Conservation (phyloP, 1,140 invertebrate genomes). For the Drosophila bipectinata region DNA sequence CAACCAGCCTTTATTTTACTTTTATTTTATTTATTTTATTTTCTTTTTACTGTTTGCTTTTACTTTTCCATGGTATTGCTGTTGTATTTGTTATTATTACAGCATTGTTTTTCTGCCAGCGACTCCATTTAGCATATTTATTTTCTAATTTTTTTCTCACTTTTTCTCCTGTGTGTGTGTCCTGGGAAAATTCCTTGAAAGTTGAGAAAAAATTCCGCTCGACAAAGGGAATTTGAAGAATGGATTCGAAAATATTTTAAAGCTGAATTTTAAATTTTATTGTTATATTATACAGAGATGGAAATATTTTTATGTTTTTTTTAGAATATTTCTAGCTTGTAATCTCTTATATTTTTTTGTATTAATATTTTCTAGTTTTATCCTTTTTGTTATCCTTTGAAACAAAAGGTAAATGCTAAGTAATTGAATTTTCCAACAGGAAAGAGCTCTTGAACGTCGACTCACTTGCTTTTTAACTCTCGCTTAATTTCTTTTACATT, state of each 20-base stretch:
- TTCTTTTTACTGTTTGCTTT: not conserved
- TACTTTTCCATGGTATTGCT: not conserved
- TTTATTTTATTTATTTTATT: slow-evolving; percentile 3
- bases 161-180: not conserved
- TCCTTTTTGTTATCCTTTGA: too few species aligned
- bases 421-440: not conserved
- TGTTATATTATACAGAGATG: too few species aligned
- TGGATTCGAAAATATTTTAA: not conserved
- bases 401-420: not conserved
- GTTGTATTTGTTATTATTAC: slow-evolving; percentile 2
- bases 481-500: slow-evolving; percentile 23
- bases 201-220: not conserved
- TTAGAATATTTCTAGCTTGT: too few species aligned
- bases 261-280: too few species aligned
- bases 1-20: slow-evolving; percentile 28
- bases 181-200: not conserved
- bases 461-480: slow-evolving; percentile 4
- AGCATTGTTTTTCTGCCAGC: slow-evolving; percentile 9
- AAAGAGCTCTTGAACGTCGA: not conserved
- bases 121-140: slow-evolving; percentile 25
- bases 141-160: not conserved
- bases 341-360: too few species aligned
- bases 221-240: not conserved
- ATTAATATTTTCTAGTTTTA: too few species aligned
- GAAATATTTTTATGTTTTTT: too few species aligned